Conservation (phyloP, 2,113 vertebrate genomes). For the Muscicapa adusta region DNA sequence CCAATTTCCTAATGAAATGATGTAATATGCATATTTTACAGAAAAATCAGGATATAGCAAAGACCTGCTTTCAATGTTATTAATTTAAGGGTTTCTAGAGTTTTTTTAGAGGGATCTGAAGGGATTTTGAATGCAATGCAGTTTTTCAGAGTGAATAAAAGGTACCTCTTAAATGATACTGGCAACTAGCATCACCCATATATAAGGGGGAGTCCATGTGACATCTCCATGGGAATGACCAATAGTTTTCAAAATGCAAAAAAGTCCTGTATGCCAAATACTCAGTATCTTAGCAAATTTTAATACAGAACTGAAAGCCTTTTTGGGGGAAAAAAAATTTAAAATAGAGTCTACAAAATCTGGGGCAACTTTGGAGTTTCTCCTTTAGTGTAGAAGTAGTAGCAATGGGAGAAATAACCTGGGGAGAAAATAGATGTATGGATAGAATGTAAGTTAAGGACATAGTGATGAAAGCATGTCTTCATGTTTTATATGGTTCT, state of each 20-base stretch:
- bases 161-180: background rate
- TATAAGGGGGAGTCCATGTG: background rate
- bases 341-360: background rate
- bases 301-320: background rate
- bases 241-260: background rate
- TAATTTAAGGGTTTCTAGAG: slow-evolving; percentile 53
- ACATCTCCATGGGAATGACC: background rate
- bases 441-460: background rate
- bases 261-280: background rate
- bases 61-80: slow-evolving; percentile 20
- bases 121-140: slow-evolving; percentile 27
- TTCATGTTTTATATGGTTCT: background rate
- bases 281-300: background rate
- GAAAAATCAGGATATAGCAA: slow-evolving; percentile 23
- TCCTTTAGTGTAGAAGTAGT: background rate
- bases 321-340: fast-evolving
- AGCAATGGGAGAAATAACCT: background rate
- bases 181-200: background rate
- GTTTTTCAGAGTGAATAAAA: slow-evolving; percentile 48
- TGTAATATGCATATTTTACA: background rate
- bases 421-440: background rate
- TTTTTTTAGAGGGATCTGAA: slow-evolving; percentile 53
- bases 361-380: background rate
- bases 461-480: background rate
- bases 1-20: background rate